Evolutionary conservation across 1,140 invertebrate species (phyloP).

Genomic region (Battus philenor): DNA sequence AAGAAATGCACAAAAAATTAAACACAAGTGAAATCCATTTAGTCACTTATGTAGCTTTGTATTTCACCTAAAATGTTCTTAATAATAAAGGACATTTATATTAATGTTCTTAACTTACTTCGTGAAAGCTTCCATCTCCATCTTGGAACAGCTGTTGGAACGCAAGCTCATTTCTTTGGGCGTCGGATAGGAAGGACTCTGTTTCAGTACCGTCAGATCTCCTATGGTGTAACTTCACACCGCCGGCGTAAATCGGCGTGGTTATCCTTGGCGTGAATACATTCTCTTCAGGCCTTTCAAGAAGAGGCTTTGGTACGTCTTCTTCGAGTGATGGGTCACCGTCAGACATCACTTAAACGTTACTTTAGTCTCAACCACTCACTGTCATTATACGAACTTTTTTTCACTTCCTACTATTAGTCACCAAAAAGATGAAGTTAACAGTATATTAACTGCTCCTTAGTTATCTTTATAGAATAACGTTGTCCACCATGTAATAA

Average conservation of each 20-base stretch:
- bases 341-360: conserved; percentile 67
- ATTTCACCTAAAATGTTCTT: too few species aligned
- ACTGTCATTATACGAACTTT: conserved; percentile 3
- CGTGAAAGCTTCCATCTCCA: conserved; percentile 56
- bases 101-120: conserved; percentile 45
- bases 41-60: too few species aligned
- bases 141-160: conserved; percentile 57
- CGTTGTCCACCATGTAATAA: too few species aligned
- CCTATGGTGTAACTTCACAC: conserved; percentile 57
- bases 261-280: conserved; percentile 64
- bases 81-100: too few species aligned
- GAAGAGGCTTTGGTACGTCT: conserved; percentile 58
- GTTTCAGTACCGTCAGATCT: conserved; percentile 51
- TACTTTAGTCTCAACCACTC: background rate
- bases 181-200: conserved; percentile 57
- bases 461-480: too few species aligned
- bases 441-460: too few species aligned
- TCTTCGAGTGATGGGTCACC: conserved; percentile 73
- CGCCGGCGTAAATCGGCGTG: conserved; percentile 58
- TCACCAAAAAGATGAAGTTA: conserved; percentile 12
- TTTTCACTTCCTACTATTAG: conserved; percentile 3
- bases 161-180: conserved; percentile 62
- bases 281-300: conserved; percentile 59
- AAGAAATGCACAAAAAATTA: too few species aligned
- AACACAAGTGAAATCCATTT: too few species aligned